Percentiles rank a stretch among this genome's conserved stretches.
phyloP scores from a whole-genome alignment of 2,888 invertebrate genomes.

The Saturnia japonica region DNA sequence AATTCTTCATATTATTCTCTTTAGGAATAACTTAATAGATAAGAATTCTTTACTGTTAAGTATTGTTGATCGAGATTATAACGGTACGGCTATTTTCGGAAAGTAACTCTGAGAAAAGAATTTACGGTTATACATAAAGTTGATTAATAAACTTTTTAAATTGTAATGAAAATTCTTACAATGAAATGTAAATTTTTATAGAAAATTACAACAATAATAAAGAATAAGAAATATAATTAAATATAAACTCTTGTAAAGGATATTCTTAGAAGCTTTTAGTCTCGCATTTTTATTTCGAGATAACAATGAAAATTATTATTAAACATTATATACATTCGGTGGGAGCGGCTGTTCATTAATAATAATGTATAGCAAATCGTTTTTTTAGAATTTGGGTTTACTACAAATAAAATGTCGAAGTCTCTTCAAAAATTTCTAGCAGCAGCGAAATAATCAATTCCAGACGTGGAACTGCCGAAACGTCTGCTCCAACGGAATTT shows the following conservation, averaged over 20 bases:
- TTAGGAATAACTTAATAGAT: conserved; percentile 31
- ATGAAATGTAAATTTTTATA: neutral
- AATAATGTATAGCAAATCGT: no score
- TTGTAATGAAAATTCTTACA: neutral
- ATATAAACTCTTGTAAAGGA: neutral
- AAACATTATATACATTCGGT: no score
- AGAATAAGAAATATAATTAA: neutral
- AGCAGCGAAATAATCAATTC: conserved; percentile 58
- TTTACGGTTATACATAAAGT: neutral
- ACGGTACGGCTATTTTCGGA: conserved; percentile 1
- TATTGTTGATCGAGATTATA: conserved; percentile 11
- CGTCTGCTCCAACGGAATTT: conserved; percentile 47
- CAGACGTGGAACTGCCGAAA: conserved; percentile 42
- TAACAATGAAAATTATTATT: neutral
- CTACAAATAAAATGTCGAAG: no score
- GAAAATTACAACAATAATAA: neutral
- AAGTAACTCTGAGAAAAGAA: neutral
- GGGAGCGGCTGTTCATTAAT: no score
- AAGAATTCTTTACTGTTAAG: conserved; percentile 8
- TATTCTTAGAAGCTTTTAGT: neutral
- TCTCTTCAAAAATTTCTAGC: conserved; percentile 21
- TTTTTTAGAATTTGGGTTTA: no score
- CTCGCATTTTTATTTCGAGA: neutral
- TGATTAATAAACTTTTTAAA: conserved; percentile 1
- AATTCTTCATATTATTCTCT: conserved; percentile 46